phyloP scores from a whole-genome alignment of 2,888 invertebrate species.

The Pandemis heparana region DNA sequence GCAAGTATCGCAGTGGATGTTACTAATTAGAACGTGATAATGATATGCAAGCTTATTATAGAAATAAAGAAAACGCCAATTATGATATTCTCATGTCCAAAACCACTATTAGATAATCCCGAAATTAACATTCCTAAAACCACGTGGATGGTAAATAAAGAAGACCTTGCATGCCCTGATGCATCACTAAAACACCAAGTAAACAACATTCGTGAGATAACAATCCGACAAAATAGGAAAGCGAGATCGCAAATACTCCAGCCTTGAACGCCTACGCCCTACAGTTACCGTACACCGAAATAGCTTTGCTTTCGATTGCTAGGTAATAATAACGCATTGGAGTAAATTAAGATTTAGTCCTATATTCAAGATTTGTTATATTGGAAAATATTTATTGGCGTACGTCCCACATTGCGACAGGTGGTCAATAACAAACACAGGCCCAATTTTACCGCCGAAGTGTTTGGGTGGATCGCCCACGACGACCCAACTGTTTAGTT shows the following conservation, averaged over 20 bases:
- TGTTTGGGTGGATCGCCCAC: slow-evolving; percentile 39
- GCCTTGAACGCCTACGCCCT: slow-evolving; percentile 41
- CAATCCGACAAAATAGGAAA: slow-evolving; percentile 27
- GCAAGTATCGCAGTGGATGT: too few species aligned
- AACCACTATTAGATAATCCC: neutral
- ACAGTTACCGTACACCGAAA: slow-evolving; percentile 28
- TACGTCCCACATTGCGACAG: slow-evolving; percentile 34
- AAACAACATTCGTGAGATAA: slow-evolving; percentile 29
- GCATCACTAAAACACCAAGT: slow-evolving; percentile 16
- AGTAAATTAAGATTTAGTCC: slow-evolving; percentile 28
- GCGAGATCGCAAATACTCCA: slow-evolving; percentile 22
- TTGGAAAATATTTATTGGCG: slow-evolving; percentile 28
- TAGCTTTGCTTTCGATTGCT: slow-evolving; percentile 41
- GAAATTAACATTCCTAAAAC: neutral
- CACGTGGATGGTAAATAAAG: neutral
- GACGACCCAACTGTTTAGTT: slow-evolving; percentile 26
- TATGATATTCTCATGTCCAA: neutral
- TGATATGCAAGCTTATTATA: too few species aligned
- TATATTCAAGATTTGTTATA: slow-evolving; percentile 34
- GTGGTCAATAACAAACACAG: slow-evolving; percentile 34
- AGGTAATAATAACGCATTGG: slow-evolving; percentile 25
- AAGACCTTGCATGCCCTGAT: slow-evolving; percentile 5
- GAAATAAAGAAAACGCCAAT: too few species aligned
- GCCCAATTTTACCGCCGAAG: slow-evolving; percentile 24
- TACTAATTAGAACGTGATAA: too few species aligned